Evolutionary conservation across 2,113 vertebrate species (phyloP).

Genomic region (Girardinichthys multiradiatus): DNA sequence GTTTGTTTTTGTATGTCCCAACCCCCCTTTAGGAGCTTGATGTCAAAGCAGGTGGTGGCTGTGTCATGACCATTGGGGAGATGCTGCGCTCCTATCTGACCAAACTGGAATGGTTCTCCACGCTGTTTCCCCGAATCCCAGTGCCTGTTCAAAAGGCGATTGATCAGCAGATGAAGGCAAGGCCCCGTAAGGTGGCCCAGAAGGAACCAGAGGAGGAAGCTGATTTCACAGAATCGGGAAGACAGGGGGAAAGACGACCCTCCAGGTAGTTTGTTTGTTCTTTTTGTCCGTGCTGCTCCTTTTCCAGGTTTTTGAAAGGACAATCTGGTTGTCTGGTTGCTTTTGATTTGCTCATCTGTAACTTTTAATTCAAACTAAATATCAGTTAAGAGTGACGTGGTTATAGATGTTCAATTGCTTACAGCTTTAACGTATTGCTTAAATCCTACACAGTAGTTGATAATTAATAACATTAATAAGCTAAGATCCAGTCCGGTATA

Average conservation of each 20-base stretch:
- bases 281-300: background rate
- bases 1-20: slow-evolving; percentile 36
- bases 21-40: slow-evolving; percentile 89
- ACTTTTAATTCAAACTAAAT: no score
- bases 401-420: no score
- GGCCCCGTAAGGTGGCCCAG: slow-evolving; percentile 89
- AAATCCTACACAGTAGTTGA: no score
- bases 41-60: slow-evolving; percentile 97
- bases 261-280: slow-evolving; percentile 82
- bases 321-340: no score
- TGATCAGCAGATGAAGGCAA: slow-evolving; percentile 95
- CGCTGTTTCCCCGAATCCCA: slow-evolving; percentile 96
- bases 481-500: no score
- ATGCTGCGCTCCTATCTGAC: slow-evolving; percentile 98
- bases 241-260: slow-evolving; percentile 85
- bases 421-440: no score
- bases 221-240: slow-evolving; percentile 80
- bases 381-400: no score
- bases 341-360: background rate
- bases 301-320: background rate
- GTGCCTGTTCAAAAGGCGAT: slow-evolving; percentile 97
- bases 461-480: no score
- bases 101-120: slow-evolving; percentile 99
- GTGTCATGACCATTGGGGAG: slow-evolving; percentile 96
- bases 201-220: slow-evolving; percentile 87